Base-by-base conservation (phyloP, 2,113 vertebrate genomes). In the Xenopus laevis region DNA sequence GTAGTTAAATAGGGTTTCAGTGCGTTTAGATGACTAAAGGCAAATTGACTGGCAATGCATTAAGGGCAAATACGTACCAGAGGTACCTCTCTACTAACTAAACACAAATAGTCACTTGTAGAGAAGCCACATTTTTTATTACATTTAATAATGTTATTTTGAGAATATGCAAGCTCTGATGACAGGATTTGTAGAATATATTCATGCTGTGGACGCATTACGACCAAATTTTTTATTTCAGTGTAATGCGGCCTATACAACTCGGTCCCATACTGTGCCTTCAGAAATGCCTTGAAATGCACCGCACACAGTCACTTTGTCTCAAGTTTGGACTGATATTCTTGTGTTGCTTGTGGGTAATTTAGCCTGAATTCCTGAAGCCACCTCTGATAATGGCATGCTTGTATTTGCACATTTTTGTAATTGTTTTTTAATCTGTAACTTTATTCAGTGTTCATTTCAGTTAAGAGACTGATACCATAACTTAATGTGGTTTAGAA, bases 301-400 rank as follows among this genome's bases (percentile, higher is more conserved):
- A 60, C 70, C 44, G 62, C 45, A 71, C 27, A 72, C 23, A 72
- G 71, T 72, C 71, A 72, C 71, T 63, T 71, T 71, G 70, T 60
- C 70, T 63, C 27, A 20, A 44, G 64, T 52, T 67, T 67, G 45
- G 47, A 53, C 23, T 50, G 47, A 50, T 50, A 47, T 72, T 58
- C 47, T 64, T 64, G 27, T 40, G 6, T 62, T 72, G 16, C 50
- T 72, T 62, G 59, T 71, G 40, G 57, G 30, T 71, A 45, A 33
- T 44, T 62, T 71, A 50, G 58, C 58, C 40, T 71, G 50, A 47
- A 63, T 52, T 53, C 17, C 13, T 62, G 15, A 27, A 15, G 20
- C 21, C 21, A 62, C 21, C 10, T 46, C 23, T 64, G 71, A 72
- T 53, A 53, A 40, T 63, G 50, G 45, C n/a, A 52, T 55, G 70